A percentile compares a stretch with the other conserved stretches of the same genome.
Conservation (phyloP, 1,140 invertebrate genomes). For the Agraylea sexmaculata region DNA sequence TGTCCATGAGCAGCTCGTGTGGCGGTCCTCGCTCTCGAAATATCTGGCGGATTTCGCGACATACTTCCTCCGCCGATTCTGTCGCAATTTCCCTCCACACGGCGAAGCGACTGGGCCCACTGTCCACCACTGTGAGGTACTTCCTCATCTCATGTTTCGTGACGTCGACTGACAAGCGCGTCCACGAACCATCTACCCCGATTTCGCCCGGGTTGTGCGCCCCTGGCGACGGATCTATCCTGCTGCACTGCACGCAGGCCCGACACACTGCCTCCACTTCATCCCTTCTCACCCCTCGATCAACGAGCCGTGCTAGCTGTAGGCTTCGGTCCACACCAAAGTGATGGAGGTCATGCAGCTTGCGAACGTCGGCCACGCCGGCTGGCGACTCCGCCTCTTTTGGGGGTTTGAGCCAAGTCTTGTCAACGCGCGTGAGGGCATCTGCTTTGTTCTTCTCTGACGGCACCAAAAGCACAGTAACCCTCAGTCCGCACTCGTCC, state of each 20-base stretch:
- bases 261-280: background rate
- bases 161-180: background rate
- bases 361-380: too few species aligned
- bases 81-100: background rate
- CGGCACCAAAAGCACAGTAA: background rate
- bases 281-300: background rate
- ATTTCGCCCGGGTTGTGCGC: background rate
- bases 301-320: background rate
- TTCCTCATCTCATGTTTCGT: background rate
- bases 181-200: background rate
- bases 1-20: slow-evolving; percentile 2
- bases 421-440: background rate
- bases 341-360: background rate
- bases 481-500: background rate
- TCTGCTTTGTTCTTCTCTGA: background rate
- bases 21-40: slow-evolving; percentile 3
- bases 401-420: background rate
- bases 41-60: background rate
- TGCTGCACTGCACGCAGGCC: background rate
- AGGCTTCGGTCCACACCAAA: background rate
- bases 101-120: slow-evolving; percentile 3
- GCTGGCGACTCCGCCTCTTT: too few species aligned
- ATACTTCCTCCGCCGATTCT: background rate
- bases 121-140: slow-evolving; percentile 2
- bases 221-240: background rate